A percentile compares a stretch with the other conserved stretches of the same genome.
Evolutionary conservation across 2,113 vertebrate genomes (phyloP).

Genomic region (Arenaria interpres): DNA sequence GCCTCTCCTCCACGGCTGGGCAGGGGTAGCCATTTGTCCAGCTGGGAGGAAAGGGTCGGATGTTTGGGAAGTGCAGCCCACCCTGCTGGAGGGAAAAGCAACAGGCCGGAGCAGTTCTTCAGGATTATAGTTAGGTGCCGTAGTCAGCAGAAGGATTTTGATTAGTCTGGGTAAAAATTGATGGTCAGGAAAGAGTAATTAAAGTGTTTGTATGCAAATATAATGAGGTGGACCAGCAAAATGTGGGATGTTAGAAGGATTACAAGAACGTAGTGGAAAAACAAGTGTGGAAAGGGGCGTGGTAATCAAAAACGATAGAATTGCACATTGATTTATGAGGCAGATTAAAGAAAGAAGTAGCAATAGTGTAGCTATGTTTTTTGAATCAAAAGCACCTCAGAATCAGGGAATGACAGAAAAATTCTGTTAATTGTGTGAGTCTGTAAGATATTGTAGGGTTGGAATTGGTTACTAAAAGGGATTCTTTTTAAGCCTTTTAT

Average conservation of each 20-base stretch:
- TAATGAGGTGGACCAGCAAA: not conserved
- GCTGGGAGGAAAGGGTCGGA: not conserved
- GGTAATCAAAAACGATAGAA: not conserved
- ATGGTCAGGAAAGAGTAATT: not conserved
- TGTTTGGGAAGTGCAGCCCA: not conserved
- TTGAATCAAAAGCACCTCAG: not conserved
- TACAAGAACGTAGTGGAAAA: not conserved
- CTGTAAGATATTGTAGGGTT: not conserved
- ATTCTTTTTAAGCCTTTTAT: not conserved
- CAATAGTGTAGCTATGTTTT: not conserved
- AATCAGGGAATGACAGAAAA: not conserved
- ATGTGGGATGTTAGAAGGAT: not conserved
- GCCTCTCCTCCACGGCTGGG: too few relatives aligned
- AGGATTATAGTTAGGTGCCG: not conserved
- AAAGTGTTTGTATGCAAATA: not conserved
- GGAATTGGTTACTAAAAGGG: not conserved
- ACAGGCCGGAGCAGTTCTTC: not conserved
- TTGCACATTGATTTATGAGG: not conserved
- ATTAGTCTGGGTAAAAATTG: not conserved
- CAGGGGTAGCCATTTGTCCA: not conserved
- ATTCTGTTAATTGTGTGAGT: not conserved
- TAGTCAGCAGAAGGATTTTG: not conserved
- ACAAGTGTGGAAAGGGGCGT: not conserved
- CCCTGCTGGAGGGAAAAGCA: not conserved
- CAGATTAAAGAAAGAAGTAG: not conserved